A percentile compares a stretch with the other conserved stretches of the same genome.
phyloP scores from a whole-genome alignment of 2,797 vertebrate genomes.

The Vipera ursinii region DNA sequence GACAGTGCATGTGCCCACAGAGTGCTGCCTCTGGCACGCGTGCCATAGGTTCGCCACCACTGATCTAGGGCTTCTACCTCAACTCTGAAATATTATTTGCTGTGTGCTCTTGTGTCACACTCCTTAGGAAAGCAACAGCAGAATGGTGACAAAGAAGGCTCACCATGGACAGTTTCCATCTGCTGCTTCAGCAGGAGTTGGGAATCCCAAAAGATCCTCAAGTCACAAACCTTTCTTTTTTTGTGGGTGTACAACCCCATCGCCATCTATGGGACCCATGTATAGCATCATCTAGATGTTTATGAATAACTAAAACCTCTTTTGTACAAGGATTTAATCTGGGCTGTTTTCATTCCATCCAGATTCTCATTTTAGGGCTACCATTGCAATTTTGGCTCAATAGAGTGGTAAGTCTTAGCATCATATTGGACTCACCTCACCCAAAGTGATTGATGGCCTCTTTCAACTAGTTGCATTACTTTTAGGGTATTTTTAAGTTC shows the following conservation, averaged over 20 bases:
- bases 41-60: too few relatives aligned
- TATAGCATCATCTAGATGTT: background rate
- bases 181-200: background rate
- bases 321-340: background rate
- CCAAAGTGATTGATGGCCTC: background rate
- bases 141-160: background rate
- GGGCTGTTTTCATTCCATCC: background rate
- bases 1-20: too few relatives aligned
- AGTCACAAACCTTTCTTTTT: background rate
- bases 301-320: background rate
- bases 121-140: background rate
- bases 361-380: background rate
- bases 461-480: background rate
- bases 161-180: background rate
- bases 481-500: background rate
- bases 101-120: background rate
- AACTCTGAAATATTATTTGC: background rate
- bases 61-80: background rate
- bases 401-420: background rate
- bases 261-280: background rate
- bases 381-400: background rate
- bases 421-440: background rate
- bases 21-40: too few relatives aligned
- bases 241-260: background rate
- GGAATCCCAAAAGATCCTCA: background rate